Evolutionary conservation across 1,140 invertebrate species (phyloP).

Genomic region (Anastrepha ludens): DNA sequence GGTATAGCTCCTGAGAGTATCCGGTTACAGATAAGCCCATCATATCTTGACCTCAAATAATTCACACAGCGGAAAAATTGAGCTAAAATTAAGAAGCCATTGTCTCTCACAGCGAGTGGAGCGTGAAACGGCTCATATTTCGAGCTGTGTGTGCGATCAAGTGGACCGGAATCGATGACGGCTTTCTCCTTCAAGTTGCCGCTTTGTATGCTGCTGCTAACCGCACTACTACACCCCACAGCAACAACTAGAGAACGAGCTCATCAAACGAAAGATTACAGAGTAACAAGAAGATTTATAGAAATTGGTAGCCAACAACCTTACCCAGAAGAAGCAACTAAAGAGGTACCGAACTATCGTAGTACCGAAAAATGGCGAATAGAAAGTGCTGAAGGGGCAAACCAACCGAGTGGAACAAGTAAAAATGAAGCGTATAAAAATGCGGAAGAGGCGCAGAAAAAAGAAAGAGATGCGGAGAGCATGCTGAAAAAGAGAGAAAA

Average conservation of each 20-base stretch:
- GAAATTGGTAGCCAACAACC: neutral
- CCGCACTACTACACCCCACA: neutral
- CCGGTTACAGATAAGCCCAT: no score
- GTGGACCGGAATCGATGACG: conserved; percentile 54
- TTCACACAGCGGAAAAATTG: no score
- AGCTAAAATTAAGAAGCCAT: neutral
- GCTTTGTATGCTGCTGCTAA: conserved; percentile 56
- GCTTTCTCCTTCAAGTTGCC: conserved; percentile 45
- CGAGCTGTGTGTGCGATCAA: neutral
- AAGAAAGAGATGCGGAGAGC: neutral
- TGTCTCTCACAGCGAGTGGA: neutral
- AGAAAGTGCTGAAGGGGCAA: neutral
- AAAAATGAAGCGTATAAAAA: neutral
- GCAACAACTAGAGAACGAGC: neutral
- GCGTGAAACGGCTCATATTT: neutral
- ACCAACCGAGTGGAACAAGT: neutral
- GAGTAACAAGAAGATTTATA: neutral
- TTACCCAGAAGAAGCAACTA: neutral
- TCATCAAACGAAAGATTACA: neutral
- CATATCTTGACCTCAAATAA: no score
- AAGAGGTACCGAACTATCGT: neutral
- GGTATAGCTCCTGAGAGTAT: no score
- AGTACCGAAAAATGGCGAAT: neutral
- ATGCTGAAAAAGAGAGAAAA: neutral
- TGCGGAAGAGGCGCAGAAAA: neutral